Evolutionary conservation across 1,140 invertebrate species (phyloP).

Genomic region (Aphelinus atriplicis): DNA sequence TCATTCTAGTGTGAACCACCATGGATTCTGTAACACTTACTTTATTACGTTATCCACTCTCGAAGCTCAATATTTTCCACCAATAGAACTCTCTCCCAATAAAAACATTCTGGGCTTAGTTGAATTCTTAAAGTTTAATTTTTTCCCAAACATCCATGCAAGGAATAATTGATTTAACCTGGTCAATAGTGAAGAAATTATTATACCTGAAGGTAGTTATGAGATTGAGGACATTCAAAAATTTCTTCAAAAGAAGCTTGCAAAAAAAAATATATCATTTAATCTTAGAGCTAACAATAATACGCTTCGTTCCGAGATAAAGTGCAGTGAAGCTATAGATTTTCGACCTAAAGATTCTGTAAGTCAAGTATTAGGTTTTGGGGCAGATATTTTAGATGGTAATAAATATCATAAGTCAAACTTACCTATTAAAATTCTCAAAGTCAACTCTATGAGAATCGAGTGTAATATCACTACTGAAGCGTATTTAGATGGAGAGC

Average conservation of each 20-base stretch:
- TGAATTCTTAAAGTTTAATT: constrained; percentile 22
- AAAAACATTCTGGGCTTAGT: constrained; percentile 39
- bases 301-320: background rate
- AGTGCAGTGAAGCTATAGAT: background rate
- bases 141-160: background rate
- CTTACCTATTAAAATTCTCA: constrained; percentile 37
- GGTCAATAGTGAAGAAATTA: background rate
- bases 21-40: constrained; percentile 40
- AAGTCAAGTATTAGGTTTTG: background rate
- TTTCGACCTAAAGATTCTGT: background rate
- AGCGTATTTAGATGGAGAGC: constrained; percentile 48
- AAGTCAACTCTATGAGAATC: constrained; percentile 42
- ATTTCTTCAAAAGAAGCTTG: background rate
- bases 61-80: constrained; percentile 42
- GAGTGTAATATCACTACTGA: constrained; percentile 43
- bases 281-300: background rate
- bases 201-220: background rate
- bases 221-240: background rate
- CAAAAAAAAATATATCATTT: background rate
- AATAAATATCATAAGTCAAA: background rate
- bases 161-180: background rate
- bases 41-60: constrained; percentile 39
- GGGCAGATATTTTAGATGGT: background rate
- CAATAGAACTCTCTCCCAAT: constrained; percentile 33
- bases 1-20: background rate